Conservation (phyloP, 2,888 invertebrate genomes). For the Hypselothyrea guttata region DNA sequence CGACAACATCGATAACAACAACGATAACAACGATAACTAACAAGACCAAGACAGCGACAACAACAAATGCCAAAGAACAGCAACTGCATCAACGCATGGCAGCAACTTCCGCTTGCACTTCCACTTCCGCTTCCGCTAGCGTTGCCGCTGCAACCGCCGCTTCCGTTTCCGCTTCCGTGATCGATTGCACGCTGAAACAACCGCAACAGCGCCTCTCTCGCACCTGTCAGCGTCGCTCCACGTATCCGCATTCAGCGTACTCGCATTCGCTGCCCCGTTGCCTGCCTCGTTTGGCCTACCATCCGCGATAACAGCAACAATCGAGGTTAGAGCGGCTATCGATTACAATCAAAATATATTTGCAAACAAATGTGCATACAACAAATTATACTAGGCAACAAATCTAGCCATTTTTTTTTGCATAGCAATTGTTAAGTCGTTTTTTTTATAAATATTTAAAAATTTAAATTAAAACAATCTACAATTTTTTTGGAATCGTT, state of each 20-base stretch:
- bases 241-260: conserved; percentile 9
- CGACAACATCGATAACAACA: conserved; percentile 7
- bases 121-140: conserved; percentile 9
- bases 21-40: neutral
- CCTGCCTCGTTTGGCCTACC: neutral
- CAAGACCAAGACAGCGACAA: conserved; percentile 14
- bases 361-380: too few species aligned
- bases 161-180: neutral
- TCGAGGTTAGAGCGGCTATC: too few species aligned
- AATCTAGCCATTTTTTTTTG: too few species aligned
- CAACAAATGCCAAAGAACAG: conserved; percentile 4
- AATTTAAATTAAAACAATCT: too few species aligned
- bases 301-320: too few species aligned
- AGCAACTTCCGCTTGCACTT: conserved; percentile 2
- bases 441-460: too few species aligned
- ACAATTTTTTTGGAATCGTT: too few species aligned
- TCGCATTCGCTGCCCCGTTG: neutral
- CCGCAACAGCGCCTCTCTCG: conserved; percentile 16
- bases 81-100: conserved; percentile 13
- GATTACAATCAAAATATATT: too few species aligned
- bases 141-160: conserved; percentile 1
- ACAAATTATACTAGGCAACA: too few species aligned
- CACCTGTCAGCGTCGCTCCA: conserved; percentile 16
- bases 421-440: too few species aligned
- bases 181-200: neutral